These are phyloP conservation scores for Pseudolycoriella hygida DNA, from an alignment of 2,888 invertebrate species.

Conservation along the genomic window DNA sequence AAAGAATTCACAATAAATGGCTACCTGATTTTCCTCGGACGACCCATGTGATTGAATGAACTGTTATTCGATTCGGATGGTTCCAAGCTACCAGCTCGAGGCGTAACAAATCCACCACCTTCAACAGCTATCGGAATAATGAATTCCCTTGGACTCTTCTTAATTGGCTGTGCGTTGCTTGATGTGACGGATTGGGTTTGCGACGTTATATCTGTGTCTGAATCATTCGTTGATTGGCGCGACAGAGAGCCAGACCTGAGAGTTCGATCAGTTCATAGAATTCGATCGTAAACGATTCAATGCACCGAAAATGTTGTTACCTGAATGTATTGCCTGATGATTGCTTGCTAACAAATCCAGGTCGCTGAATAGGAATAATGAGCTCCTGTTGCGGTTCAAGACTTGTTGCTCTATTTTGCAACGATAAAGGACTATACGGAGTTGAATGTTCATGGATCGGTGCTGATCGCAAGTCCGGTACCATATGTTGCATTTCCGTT, in stretches of 20 bases:
- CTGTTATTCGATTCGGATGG: conserved; percentile 45
- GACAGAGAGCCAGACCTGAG: conserved; percentile 28
- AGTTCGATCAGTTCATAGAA: neutral
- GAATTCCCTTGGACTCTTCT: conserved; percentile 77
- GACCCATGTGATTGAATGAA: conserved; percentile 29
- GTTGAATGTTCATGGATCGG: conserved; percentile 22
- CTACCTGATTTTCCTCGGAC: conserved; percentile 49
- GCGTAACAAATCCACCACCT: conserved; percentile 59
- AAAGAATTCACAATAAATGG: neutral
- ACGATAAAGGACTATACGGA: conserved; percentile 24
- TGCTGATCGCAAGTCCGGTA: conserved; percentile 29
- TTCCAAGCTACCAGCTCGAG: conserved; percentile 52
- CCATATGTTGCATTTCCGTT: conserved; percentile 41
- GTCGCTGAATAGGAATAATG: conserved; percentile 47
- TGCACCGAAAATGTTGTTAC: too few relatives aligned
- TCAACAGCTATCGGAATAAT: conserved; percentile 89
- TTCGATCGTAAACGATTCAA: too few relatives aligned
- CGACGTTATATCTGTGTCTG: conserved; percentile 46
- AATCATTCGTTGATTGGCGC: conserved; percentile 48
- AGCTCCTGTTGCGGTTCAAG: conserved; percentile 42
- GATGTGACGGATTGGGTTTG: conserved; percentile 28
- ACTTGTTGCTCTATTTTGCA: conserved; percentile 33
- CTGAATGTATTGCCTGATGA: conserved; percentile 18
- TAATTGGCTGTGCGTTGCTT: conserved; percentile 49
- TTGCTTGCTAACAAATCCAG: conserved; percentile 11